phyloP scores from a whole-genome alignment of 2,113 vertebrate genomes.

The Phrynosoma blainvillii region DNA sequence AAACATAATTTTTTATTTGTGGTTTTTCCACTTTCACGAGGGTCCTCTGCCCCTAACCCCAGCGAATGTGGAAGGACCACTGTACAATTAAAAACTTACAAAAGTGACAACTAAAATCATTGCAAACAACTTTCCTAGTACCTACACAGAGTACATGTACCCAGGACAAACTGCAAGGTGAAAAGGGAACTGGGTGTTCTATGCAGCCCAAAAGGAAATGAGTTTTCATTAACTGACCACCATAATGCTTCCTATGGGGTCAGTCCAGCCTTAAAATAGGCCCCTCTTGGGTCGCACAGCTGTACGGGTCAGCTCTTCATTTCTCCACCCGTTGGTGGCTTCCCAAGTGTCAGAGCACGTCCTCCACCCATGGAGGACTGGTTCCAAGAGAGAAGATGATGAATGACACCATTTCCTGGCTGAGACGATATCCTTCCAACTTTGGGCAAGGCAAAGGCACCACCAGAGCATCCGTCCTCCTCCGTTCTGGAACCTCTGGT shows the following conservation, averaged over 20 bases:
- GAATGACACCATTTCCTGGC: background rate
- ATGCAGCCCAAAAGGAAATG: background rate
- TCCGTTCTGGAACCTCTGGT: too few species aligned
- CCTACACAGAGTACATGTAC: too few species aligned
- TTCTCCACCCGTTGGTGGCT: background rate
- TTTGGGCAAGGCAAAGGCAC: background rate
- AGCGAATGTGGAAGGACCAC: too few species aligned
- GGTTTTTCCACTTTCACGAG: too few species aligned
- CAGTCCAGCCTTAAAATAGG: background rate
- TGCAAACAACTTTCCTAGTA: too few species aligned
- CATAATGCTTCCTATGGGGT: background rate
- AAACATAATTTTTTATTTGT: too few species aligned
- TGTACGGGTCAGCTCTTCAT: background rate
- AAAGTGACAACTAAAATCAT: too few species aligned
- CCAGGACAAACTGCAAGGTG: background rate
- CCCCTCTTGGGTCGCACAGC: background rate
- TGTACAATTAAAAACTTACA: too few species aligned
- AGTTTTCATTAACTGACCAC: too few species aligned
- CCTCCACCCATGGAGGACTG: conserved; percentile 19
- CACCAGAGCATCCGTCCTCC: background rate
- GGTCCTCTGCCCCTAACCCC: too few species aligned
- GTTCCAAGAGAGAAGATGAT: background rate
- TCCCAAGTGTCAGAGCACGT: background rate
- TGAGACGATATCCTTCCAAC: background rate
- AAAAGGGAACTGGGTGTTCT: background rate